These are phyloP conservation scores for Littorina saxatilis DNA, from an alignment of 1,140 invertebrate species.

Conservation along the genomic window DNA sequence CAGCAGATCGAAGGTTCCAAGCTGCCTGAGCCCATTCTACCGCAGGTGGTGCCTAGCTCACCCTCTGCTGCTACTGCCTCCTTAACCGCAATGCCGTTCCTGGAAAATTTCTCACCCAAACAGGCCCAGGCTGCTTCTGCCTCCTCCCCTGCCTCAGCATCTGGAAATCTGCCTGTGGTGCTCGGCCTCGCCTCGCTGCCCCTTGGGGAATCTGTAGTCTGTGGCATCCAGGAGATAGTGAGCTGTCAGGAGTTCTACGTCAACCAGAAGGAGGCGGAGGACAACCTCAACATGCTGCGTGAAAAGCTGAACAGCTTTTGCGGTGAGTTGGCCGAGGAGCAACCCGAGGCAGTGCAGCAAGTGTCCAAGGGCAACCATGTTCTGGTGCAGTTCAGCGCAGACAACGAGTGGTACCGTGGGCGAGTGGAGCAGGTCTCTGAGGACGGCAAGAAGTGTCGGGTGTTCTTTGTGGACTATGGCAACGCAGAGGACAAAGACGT, in stretches of 20 bases:
- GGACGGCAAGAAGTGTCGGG: conserved; percentile 8
- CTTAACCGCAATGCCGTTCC: background rate
- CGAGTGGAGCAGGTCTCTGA: conserved; percentile 29
- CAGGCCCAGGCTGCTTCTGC: too few relatives aligned
- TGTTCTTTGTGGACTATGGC: conserved; percentile 53
- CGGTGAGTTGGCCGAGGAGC: background rate
- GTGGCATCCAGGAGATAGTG: conserved; percentile 30
- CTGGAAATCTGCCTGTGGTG: too few relatives aligned
- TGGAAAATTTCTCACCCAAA: too few relatives aligned
- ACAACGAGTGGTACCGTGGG: conserved; percentile 48
- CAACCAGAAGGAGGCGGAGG: background rate
- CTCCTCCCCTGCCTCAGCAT: too few relatives aligned
- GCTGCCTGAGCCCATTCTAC: conserved; percentile 11
- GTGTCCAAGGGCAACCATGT: conserved; percentile 9
- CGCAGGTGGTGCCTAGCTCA: conserved; percentile 10
- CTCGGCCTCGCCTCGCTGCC: too few relatives aligned
- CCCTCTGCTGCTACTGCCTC: background rate
- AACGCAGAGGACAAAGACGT: conserved; percentile 43
- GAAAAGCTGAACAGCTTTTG: background rate
- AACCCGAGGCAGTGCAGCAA: background rate
- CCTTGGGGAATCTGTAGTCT: too few relatives aligned
- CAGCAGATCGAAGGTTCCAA: background rate
- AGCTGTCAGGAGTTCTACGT: conserved; percentile 17
- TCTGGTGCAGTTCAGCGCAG: conserved; percentile 40
- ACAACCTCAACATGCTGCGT: conserved; percentile 18